A percentile compares a stretch with the other conserved stretches of the same genome.
Conservation (phyloP, 2,888 invertebrate species). For the Apodemia mormo region DNA sequence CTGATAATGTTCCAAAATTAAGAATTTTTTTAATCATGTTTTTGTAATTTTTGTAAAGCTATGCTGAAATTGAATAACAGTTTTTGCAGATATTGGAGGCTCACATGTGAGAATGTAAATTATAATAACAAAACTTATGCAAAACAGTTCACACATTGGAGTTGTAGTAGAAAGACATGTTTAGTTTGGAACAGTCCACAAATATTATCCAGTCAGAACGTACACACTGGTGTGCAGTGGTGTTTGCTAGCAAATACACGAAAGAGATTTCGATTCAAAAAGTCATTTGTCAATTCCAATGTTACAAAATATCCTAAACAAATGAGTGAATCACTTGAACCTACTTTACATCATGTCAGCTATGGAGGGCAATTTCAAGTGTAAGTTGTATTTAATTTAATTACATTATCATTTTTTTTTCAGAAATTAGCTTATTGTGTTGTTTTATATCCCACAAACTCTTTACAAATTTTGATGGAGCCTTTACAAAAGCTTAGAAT, state of each 20-base stretch:
- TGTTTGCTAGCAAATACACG: constrained; percentile 49
- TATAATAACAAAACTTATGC: constrained; percentile 49
- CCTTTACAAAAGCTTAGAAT: no score
- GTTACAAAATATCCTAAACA: constrained; percentile 45
- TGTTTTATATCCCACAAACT: no score
- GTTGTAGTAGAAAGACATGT: constrained; percentile 53
- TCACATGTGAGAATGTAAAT: constrained; percentile 56
- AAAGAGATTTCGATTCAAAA: constrained; percentile 48
- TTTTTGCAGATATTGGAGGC: constrained; percentile 71
- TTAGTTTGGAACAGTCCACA: constrained; percentile 42
- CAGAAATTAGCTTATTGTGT: no score
- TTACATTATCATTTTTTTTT: neutral
- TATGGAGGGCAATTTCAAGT: constrained; percentile 61
- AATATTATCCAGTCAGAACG: constrained; percentile 37
- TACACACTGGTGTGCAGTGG: constrained; percentile 44
- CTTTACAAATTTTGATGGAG: no score
- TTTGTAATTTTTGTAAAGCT: constrained; percentile 53
- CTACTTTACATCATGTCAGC: constrained; percentile 52
- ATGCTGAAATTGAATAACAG: constrained; percentile 76
- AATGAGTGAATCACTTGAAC: constrained; percentile 63
- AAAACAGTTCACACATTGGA: constrained; percentile 53
- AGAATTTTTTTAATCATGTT: constrained; percentile 48
- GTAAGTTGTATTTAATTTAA: constrained; percentile 49
- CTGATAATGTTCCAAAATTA: constrained; percentile 50
- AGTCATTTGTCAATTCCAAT: constrained; percentile 48